These are phyloP conservation scores for Sthenelais limicola DNA, from an alignment of 2,888 invertebrate species.

Conservation along the genomic window DNA sequence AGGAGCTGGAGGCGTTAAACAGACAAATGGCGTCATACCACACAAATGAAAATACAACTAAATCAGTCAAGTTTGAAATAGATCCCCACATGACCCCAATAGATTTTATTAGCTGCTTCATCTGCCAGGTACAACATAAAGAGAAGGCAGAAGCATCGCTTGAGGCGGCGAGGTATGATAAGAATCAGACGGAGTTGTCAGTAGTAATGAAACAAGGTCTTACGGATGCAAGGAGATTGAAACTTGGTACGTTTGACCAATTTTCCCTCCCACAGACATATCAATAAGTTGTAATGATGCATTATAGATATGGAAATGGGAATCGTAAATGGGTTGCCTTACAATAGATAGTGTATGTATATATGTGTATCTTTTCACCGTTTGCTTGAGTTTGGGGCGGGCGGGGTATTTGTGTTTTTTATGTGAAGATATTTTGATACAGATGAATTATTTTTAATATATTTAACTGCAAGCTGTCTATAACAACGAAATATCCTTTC, in stretches of 20 bases:
- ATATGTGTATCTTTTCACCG: too few relatives aligned
- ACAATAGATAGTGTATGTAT: too few relatives aligned
- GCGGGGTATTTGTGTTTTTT: too few relatives aligned
- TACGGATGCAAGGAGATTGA: conserved; percentile 37
- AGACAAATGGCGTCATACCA: conserved; percentile 42
- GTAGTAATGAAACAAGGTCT: conserved; percentile 30
- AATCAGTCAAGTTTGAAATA: conserved; percentile 38
- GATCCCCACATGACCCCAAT: conserved; percentile 52
- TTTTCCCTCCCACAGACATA: neutral
- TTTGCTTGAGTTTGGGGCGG: too few relatives aligned
- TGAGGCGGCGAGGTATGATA: neutral
- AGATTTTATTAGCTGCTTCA: conserved; percentile 65
- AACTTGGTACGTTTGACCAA: conserved; percentile 38
- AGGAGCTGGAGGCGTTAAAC: conserved; percentile 31
- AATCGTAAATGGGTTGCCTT: too few relatives aligned
- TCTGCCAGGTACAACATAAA: conserved; percentile 56
- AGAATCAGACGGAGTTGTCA: conserved; percentile 5
- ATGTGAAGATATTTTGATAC: too few relatives aligned
- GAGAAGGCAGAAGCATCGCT: conserved; percentile 6
- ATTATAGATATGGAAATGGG: too few relatives aligned
- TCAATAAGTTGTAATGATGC: neutral
- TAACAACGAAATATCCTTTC: too few relatives aligned
- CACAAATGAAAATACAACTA: neutral
- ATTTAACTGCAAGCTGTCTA: too few relatives aligned
- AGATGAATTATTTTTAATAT: too few relatives aligned